Conservation (phyloP, 2,888 invertebrate genomes). For the Calameuta idolon region DNA sequence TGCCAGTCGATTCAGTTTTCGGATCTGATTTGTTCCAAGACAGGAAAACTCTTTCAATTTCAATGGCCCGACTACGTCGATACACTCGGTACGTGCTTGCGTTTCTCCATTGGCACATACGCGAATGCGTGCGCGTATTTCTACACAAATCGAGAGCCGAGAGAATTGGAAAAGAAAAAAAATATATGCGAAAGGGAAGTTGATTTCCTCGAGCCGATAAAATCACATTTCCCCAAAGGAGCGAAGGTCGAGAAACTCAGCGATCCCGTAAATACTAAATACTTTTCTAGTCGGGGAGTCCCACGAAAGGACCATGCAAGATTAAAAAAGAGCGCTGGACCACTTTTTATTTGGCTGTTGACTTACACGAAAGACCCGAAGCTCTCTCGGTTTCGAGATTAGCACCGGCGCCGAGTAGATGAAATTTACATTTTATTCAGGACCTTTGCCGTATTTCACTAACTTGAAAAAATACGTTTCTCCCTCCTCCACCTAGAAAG, state of each 20-base stretch:
- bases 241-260: slow-evolving; percentile 9
- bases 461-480: background rate
- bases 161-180: slow-evolving; percentile 5
- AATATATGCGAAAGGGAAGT: slow-evolving; percentile 20
- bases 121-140: slow-evolving; percentile 8
- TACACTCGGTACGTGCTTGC: slow-evolving; percentile 19
- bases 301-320: background rate
- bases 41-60: slow-evolving; percentile 21
- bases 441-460: background rate
- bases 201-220: slow-evolving; percentile 20
- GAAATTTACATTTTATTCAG: slow-evolving; percentile 13
- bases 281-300: slow-evolving; percentile 11
- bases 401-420: background rate
- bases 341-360: background rate
- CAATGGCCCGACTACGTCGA: slow-evolving; percentile 18
- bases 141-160: slow-evolving; percentile 11
- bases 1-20: slow-evolving; percentile 29
- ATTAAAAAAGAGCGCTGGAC: background rate
- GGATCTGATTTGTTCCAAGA: slow-evolving; percentile 19
- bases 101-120: slow-evolving; percentile 5
- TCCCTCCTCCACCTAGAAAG: no score
- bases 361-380: background rate
- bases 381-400: slow-evolving; percentile 6
- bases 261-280: slow-evolving; percentile 17
- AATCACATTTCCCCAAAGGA: slow-evolving; percentile 5